Conservation (phyloP, 1,140 invertebrate species). For the Euglossa dilemma region DNA sequence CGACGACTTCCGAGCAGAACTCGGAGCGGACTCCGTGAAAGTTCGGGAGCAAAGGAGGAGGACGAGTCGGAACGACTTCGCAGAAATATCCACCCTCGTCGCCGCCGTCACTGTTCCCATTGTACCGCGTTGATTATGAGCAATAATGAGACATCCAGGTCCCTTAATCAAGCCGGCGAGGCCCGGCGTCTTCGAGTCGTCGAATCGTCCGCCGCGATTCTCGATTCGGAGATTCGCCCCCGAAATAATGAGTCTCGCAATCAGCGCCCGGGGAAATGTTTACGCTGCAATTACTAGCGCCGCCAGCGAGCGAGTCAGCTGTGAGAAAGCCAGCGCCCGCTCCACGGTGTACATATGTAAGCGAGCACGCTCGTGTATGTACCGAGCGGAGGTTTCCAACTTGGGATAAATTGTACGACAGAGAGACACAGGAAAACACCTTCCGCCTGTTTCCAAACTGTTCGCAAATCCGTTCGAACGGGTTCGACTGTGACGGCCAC, state of each 20-base stretch:
- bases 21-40: background rate
- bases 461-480: background rate
- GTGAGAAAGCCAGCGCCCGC: constrained; percentile 6
- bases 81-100: constrained; percentile 27
- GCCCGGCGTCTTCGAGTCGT: constrained; percentile 58
- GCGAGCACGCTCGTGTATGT: background rate
- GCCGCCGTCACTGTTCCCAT: constrained; percentile 51
- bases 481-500: constrained; percentile 4
- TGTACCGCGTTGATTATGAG: constrained; percentile 76
- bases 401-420: constrained; percentile 26
- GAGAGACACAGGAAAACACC: background rate
- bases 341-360: background rate
- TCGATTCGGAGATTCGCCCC: constrained; percentile 68
- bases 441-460: background rate
- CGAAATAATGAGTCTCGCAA: constrained; percentile 80
- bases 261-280: constrained; percentile 76
- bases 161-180: constrained; percentile 71
- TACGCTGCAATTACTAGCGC: constrained; percentile 76
- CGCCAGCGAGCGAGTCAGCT: constrained; percentile 42
- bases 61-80: constrained; percentile 55
- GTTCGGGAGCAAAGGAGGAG: background rate
- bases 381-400: too few species aligned
- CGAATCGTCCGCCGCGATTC: constrained; percentile 72
- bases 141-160: constrained; percentile 73
- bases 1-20: background rate